Conservation (phyloP, 2,113 vertebrate species). For the Myocastor coypus region DNA sequence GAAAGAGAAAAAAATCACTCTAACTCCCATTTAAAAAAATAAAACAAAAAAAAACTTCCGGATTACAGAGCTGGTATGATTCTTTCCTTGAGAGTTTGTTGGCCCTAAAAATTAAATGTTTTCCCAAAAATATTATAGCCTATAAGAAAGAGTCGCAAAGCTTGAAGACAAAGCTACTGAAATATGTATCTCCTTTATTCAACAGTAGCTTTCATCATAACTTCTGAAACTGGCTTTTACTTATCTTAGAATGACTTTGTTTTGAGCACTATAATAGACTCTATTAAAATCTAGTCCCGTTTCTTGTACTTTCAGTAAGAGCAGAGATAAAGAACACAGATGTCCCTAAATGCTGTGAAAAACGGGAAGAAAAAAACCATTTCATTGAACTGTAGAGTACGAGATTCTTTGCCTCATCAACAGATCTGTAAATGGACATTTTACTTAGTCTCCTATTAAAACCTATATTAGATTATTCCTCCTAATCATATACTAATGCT, state of each 20-base stretch:
- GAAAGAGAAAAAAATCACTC: background rate
- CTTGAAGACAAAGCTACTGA: background rate
- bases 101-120: background rate
- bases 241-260: background rate
- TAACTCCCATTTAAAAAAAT: background rate
- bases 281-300: background rate
- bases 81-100: background rate
- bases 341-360: background rate
- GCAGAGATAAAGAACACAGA: background rate
- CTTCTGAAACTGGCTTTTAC: background rate
- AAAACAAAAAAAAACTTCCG: background rate
- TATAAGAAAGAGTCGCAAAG: background rate
- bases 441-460: constrained; percentile 30
- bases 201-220: background rate
- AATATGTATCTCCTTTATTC: background rate
- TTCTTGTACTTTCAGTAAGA: background rate
- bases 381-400: background rate
- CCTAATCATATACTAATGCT: background rate
- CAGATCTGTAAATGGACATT: background rate
- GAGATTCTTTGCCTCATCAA: background rate
- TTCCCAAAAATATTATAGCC: background rate
- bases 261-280: background rate
- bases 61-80: background rate
- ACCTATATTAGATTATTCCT: background rate
- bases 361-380: background rate